Evolutionary conservation across 2,888 invertebrate species (phyloP).

Genomic region (Drosophila yooni): DNA sequence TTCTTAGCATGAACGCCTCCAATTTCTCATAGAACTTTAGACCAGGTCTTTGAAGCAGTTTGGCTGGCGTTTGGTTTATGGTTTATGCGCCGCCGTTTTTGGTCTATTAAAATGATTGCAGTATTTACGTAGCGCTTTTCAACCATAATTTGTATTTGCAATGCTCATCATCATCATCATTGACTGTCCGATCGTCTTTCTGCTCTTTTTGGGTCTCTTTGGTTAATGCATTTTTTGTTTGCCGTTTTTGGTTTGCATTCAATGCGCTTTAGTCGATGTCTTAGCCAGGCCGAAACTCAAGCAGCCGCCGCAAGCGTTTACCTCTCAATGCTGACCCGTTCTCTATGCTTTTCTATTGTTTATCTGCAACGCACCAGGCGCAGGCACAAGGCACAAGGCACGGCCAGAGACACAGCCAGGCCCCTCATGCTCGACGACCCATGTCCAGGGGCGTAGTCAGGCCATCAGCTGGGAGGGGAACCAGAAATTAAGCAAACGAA

Average conservation of each 20-base stretch:
- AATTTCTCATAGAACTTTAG: conserved; percentile 59
- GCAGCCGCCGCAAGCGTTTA: conserved; percentile 57
- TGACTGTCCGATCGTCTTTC: conserved; percentile 57
- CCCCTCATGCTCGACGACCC: conserved; percentile 5
- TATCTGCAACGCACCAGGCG: conserved; percentile 64
- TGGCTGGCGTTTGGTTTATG: conserved; percentile 76
- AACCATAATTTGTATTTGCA: conserved; percentile 79
- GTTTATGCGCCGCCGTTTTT: conserved; percentile 81
- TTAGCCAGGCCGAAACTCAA: conserved; percentile 23
- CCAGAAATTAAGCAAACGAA: not conserved
- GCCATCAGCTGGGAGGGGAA: not conserved
- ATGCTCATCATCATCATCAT: conserved; percentile 77
- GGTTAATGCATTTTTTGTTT: not conserved
- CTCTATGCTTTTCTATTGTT: conserved; percentile 79
- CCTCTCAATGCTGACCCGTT: conserved; percentile 61
- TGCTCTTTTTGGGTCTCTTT: conserved; percentile 13
- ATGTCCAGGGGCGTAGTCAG: not conserved
- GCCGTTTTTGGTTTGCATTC: conserved; percentile 48
- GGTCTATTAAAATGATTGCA: conserved; percentile 82
- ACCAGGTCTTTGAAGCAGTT: conserved; percentile 10
- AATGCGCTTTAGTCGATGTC: conserved; percentile 47
- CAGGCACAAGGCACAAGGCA: conserved; percentile 14
- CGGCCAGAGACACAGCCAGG: conserved; percentile 13
- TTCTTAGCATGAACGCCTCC: conserved; percentile 67
- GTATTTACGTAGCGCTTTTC: conserved; percentile 80